Conservation (phyloP, 1,140 invertebrate genomes). For the Myzus persicae region DNA sequence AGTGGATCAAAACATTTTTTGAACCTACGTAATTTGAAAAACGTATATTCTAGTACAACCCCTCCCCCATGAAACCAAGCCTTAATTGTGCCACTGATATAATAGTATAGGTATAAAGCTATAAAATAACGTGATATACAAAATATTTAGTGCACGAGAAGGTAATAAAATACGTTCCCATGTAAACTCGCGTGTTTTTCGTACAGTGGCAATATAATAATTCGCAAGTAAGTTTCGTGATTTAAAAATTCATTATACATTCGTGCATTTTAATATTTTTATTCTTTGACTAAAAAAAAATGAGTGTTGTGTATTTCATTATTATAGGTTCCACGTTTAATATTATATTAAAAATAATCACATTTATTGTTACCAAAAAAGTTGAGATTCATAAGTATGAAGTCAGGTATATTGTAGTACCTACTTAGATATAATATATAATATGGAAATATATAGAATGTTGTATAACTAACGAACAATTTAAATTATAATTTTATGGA, state of each 20-base stretch:
- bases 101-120: not conserved
- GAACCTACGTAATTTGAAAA: not conserved
- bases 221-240: conserved; percentile 27
- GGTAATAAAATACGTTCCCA: conserved; percentile 10
- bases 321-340: conserved; percentile 10
- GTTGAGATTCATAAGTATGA: not conserved
- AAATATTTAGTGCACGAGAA: conserved; percentile 38
- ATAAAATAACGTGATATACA: not conserved
- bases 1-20: not conserved
- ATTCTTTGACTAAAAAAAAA: not conserved
- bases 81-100: not conserved
- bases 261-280: conserved; percentile 30
- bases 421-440: not conserved
- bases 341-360: conserved; percentile 21
- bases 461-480: not conserved
- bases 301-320: not conserved
- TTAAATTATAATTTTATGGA: not conserved
- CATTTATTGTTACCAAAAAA: not conserved
- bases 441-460: not conserved
- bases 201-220: not conserved
- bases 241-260: conserved; percentile 38
- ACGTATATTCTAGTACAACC: not conserved
- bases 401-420: not conserved
- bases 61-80: not conserved
- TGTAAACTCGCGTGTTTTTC: conserved; percentile 37